These are phyloP conservation scores for Periplaneta americana DNA, from an alignment of 1,140 invertebrate species.

Conservation along the genomic window DNA sequence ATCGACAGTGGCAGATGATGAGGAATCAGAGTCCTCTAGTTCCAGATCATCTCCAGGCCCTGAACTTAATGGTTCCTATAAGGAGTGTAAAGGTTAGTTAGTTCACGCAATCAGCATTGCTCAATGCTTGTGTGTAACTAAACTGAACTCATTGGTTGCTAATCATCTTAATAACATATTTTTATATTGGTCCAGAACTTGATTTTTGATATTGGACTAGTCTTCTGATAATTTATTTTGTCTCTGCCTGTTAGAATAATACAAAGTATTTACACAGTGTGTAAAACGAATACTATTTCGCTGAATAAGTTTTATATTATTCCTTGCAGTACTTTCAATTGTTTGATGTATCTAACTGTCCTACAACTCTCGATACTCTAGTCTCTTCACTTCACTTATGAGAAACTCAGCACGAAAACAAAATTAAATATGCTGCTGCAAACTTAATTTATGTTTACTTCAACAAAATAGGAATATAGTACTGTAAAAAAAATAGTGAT, in stretches of 20 bases:
- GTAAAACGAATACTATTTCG: no score
- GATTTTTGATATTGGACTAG: background rate
- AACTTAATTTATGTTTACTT: no score
- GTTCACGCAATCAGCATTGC: background rate
- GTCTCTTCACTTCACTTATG: no score
- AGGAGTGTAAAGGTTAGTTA: constrained; percentile 47
- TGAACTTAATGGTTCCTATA: constrained; percentile 49
- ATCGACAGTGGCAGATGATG: constrained; percentile 35
- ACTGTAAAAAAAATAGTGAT: no score
- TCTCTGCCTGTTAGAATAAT: background rate
- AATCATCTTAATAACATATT: background rate
- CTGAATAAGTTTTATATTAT: no score
- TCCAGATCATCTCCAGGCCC: constrained; percentile 46
- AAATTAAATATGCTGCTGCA: no score
- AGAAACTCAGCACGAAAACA: no score
- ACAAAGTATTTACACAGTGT: no score
- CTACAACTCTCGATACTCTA: no score
- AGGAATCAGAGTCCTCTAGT: constrained; percentile 45
- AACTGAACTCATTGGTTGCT: background rate
- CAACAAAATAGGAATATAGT: no score
- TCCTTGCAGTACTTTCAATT: no score
- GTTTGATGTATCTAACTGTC: no score
- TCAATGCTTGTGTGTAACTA: background rate
- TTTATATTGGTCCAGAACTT: background rate
- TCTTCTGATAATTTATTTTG: background rate